Evolutionary conservation across 2,113 vertebrate species (phyloP).

Genomic region (Solea solea): DNA sequence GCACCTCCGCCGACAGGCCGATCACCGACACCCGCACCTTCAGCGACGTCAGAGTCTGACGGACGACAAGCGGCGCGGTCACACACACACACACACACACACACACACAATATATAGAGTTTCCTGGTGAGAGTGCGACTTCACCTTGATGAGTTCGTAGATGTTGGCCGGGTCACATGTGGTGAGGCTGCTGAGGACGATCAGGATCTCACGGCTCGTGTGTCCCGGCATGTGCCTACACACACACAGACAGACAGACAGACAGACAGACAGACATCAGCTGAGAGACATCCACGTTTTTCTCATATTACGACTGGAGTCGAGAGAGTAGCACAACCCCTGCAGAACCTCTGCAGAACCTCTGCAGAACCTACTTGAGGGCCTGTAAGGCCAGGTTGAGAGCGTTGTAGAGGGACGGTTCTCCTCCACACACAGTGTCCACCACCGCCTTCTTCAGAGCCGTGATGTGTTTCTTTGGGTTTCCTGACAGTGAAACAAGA

Average conservation of each 20-base stretch:
- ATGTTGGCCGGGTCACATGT: constrained; percentile 97
- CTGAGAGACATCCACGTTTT: too few relatives aligned
- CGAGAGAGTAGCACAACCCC: too few relatives aligned
- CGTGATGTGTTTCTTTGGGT: constrained; percentile 88
- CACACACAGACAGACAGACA: neutral
- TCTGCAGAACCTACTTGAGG: constrained; percentile 85
- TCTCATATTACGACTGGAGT: too few relatives aligned
- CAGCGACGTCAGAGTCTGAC: constrained; percentile 88
- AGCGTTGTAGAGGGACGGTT: constrained; percentile 96
- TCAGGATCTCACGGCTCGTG: constrained; percentile 93
- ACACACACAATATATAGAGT: neutral
- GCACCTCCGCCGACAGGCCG: constrained; percentile 94
- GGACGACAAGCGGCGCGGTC: neutral
- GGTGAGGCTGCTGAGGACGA: constrained; percentile 96
- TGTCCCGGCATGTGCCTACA: constrained; percentile 96
- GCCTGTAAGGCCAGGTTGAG: constrained; percentile 91
- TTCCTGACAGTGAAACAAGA: constrained; percentile 79
- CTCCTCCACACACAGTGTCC: constrained; percentile 90
- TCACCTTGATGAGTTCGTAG: constrained; percentile 94
- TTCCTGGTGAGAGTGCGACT: neutral
- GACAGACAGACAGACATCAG: neutral
- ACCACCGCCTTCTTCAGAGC: constrained; percentile 92
- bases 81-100: neutral
- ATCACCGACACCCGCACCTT: constrained; percentile 97
- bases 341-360: neutral